Evolutionary conservation across 2,888 invertebrate species (phyloP).

Genomic region (Hartigia nigra): DNA sequence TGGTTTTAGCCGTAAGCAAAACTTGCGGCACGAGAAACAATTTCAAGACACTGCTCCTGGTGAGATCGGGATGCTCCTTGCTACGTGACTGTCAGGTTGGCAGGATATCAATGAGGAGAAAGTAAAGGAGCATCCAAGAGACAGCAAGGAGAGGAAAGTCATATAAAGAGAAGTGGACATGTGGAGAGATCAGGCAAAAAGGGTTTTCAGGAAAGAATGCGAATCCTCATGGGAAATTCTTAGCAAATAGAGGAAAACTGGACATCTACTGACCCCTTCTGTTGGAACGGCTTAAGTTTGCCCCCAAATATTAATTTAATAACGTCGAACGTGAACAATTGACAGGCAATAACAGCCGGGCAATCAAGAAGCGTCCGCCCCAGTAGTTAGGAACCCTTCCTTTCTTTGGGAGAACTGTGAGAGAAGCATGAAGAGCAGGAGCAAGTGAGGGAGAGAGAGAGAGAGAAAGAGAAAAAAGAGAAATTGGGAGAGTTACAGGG

Average conservation of each 20-base stretch:
- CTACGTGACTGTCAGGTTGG: background rate
- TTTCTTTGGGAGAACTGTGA: constrained; percentile 22
- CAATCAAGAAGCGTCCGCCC: constrained; percentile 57
- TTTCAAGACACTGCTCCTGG: background rate
- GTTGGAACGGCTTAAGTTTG: constrained; percentile 29
- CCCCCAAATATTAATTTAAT: constrained; percentile 64
- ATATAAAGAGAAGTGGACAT: background rate
- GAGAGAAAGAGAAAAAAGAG: constrained; percentile 16
- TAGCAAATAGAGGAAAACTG: constrained; percentile 53
- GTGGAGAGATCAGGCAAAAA: constrained; percentile 10
- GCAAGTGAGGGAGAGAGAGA: constrained; percentile 12
- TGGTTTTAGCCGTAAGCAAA: constrained; percentile 34
- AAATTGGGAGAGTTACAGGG: constrained; percentile 26
- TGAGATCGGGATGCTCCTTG: background rate
- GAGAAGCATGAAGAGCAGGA: constrained; percentile 2
- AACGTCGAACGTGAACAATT: constrained; percentile 60
- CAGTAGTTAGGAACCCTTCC: constrained; percentile 48
- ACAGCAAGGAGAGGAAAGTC: background rate
- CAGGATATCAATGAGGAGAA: background rate
- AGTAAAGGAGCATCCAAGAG: background rate
- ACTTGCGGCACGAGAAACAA: background rate
- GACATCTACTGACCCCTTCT: constrained; percentile 42
- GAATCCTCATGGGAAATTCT: constrained; percentile 55
- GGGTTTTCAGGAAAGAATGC: constrained; percentile 18
- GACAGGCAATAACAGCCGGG: constrained; percentile 63